These are phyloP conservation scores for Sylvilagus floridanus DNA, from an alignment of 2,797 vertebrate genomes.

Conservation along the genomic window DNA sequence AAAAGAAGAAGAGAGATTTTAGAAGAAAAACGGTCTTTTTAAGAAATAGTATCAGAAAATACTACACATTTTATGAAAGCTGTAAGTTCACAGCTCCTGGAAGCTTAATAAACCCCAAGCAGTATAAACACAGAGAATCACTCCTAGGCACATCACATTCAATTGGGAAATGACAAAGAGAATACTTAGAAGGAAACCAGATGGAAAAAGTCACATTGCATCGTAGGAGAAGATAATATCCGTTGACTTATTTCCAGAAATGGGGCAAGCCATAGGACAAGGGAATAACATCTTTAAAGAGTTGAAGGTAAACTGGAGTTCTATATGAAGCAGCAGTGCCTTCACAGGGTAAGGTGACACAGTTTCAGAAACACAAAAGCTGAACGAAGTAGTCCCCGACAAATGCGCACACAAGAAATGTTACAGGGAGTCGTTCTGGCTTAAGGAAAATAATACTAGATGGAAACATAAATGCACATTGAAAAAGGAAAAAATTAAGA, in stretches of 20 bases:
- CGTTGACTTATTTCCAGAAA: constrained; percentile 14
- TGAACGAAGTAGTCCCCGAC: not conserved
- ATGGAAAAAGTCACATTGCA: not conserved
- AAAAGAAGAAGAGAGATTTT: not conserved
- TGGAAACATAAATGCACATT: not conserved
- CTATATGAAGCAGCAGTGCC: not conserved
- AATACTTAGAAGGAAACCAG: not conserved
- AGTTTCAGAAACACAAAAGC: not conserved
- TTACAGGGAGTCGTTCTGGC: not conserved
- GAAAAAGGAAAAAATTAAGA: not conserved
- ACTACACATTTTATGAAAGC: not conserved
- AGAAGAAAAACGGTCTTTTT: not conserved
- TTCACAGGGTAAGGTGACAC: not conserved
- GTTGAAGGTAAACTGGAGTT: not conserved
- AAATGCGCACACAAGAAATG: not conserved
- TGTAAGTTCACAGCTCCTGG: not conserved
- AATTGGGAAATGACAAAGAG: not conserved
- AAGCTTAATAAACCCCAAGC: constrained; percentile 11
- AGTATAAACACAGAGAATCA: constrained; percentile 17
- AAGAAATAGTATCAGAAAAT: not conserved
- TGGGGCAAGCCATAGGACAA: not conserved
- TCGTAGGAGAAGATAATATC: not conserved
- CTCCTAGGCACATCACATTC: not conserved
- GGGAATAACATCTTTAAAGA: not conserved
- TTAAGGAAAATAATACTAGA: constrained; percentile 24